phyloP scores from a whole-genome alignment of 1,140 invertebrate genomes.

The Platyscapa corneri region DNA sequence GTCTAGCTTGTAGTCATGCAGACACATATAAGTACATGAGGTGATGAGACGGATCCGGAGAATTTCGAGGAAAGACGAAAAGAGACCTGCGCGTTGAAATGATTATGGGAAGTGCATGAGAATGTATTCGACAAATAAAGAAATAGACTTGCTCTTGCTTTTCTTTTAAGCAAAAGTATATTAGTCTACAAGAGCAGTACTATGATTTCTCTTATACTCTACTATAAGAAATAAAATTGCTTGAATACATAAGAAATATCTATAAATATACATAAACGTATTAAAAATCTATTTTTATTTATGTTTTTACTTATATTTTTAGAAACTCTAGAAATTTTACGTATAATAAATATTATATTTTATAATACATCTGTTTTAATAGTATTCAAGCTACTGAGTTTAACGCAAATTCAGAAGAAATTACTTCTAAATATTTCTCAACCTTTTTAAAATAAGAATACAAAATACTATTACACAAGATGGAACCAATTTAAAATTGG shows the following conservation, averaged over 20 bases:
- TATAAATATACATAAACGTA: neutral
- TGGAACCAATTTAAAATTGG: neutral
- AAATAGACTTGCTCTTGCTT: neutral
- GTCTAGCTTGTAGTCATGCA: neutral
- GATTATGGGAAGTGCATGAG: constrained; percentile 11
- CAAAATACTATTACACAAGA: neutral
- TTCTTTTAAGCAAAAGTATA: neutral
- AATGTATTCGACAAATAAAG: constrained; percentile 19
- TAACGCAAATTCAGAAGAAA: no score
- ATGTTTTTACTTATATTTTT: no score
- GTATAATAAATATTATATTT: neutral
- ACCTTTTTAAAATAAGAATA: neutral
- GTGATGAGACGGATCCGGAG: constrained; percentile 18
- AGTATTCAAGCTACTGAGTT: neutral
- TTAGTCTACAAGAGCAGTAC: neutral
- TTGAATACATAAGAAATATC: neutral
- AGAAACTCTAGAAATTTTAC: neutral
- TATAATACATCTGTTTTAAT: neutral
- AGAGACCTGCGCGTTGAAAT: neutral
- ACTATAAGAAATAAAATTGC: neutral
- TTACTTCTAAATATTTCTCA: no score
- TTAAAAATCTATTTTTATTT: neutral
- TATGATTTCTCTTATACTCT: neutral
- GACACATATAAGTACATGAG: neutral
- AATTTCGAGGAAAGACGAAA: constrained; percentile 27